phyloP scores from a whole-genome alignment of 2,113 vertebrate genomes.

The Turnix velox region DNA sequence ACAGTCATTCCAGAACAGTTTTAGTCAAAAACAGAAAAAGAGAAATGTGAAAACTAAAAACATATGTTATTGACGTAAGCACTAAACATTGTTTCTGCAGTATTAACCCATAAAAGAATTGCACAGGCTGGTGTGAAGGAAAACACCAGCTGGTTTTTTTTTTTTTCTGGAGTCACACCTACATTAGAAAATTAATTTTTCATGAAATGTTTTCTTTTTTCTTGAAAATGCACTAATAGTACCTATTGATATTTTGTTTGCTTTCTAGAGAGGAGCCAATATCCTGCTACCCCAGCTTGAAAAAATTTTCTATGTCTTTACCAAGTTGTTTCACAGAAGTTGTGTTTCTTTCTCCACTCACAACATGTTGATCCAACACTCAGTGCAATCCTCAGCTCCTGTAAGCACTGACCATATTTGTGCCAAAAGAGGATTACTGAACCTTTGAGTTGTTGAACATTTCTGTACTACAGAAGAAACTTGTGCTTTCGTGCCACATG shows the following conservation, averaged over 20 bases:
- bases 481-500: not conserved
- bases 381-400: not conserved
- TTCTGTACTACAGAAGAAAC: not conserved
- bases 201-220: not conserved
- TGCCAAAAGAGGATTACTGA: not conserved
- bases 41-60: accelerated
- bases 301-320: not conserved
- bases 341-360: not conserved
- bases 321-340: not conserved
- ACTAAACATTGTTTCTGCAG: not conserved
- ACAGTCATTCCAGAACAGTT: not conserved
- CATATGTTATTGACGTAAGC: not conserved
- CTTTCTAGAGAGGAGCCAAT: not conserved
- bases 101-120: not conserved
- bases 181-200: not conserved
- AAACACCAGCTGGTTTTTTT: not conserved
- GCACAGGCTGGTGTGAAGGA: not conserved
- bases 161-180: not conserved
- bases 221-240: accelerated
- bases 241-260: not conserved
- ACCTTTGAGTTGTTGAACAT: accelerated
- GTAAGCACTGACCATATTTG: not conserved
- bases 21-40: not conserved
- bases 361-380: not conserved
- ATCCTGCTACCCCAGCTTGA: not conserved